Conservation (phyloP, 2,113 vertebrate species). For the Diadophis punctatus region DNA sequence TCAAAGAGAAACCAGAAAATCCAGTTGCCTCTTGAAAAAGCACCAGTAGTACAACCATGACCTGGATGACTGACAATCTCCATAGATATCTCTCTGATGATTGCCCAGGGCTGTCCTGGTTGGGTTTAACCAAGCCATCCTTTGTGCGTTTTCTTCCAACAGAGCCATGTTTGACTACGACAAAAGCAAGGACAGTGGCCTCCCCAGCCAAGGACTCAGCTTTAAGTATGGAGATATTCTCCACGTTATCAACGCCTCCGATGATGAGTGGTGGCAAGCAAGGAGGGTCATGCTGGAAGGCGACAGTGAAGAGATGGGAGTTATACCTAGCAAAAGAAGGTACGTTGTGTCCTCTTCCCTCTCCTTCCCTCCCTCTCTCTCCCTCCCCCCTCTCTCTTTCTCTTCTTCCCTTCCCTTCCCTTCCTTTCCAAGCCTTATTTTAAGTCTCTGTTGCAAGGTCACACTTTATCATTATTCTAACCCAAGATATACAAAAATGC, state of each 20-base stretch:
- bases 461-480: not conserved
- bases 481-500: not conserved
- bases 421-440: too few relatives aligned
- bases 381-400: too few relatives aligned
- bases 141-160: slow-evolving; percentile 29
- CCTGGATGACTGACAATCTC: too few relatives aligned
- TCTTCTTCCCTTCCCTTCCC: too few relatives aligned
- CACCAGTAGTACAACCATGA: too few relatives aligned
- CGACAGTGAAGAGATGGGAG: slow-evolving; percentile 97
- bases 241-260: slow-evolving; percentile 93
- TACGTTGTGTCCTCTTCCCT: slow-evolving; percentile 49
- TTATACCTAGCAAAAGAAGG: slow-evolving; percentile 96
- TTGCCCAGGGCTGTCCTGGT: not conserved
- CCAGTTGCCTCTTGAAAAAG: too few relatives aligned
- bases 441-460: not conserved
- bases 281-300: slow-evolving; percentile 85
- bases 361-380: too few relatives aligned
- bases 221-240: slow-evolving; percentile 95
- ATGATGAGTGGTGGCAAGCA: slow-evolving; percentile 98
- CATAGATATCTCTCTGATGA: not conserved
- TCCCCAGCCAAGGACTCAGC: slow-evolving; percentile 95
- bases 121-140: not conserved
- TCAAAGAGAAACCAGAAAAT: too few relatives aligned
- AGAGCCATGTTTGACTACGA: slow-evolving; percentile 98
- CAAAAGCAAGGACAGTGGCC: slow-evolving; percentile 92